Base-by-base conservation (phyloP, 2,888 invertebrate genomes). In the Isoperla grammatica region DNA sequence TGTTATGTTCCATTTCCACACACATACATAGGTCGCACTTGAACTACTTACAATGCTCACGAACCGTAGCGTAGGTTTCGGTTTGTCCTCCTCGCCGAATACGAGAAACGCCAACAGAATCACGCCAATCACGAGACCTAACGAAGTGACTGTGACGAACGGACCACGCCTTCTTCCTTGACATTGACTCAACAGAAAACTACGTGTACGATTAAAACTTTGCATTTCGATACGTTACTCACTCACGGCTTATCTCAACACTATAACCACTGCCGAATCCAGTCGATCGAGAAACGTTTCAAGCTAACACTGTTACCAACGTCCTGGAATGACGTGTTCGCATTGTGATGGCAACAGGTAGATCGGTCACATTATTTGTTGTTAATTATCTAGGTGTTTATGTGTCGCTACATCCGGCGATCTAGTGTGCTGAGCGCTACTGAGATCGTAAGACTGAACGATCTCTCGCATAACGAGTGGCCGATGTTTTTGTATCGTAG, bases 41-140 rank as follows among this genome's bases (percentile, higher is more conserved):
- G 29, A 8, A 29, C 29, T 29, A 62, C 64, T 64, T 35, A 64
- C 64, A 49, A 64, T 61, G 20, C 59, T 61, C 39, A 64, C 64
- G 8, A 64, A 48, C 53, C 43, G 55, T 12, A 64, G 54, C 15
- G 60, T 60, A 3, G 59, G 12, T 20, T 58, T 57, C 19, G 57
- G 56, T 11, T 35, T 35, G 4, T 35, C 43, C n/a, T 61, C 56
- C 37, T 63, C 35, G 37, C 61, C 62, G 43, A 64, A 64, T 35
- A 62, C 64, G 15, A 59, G 39, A 43, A 62, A 64, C 9, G 62
- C 62, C 13, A 64, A 43, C 3, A 64, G 56, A 12, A 64, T 56
- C 39, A 60, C 46, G 9, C 56, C 58, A 37, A 64, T 62, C 23
- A 64, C 50, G 45, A 62, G 45, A 12, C 56, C 62, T 2, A 62